Base-by-base conservation (phyloP, 2,113 vertebrate genomes). In the Platysteira castanea region DNA sequence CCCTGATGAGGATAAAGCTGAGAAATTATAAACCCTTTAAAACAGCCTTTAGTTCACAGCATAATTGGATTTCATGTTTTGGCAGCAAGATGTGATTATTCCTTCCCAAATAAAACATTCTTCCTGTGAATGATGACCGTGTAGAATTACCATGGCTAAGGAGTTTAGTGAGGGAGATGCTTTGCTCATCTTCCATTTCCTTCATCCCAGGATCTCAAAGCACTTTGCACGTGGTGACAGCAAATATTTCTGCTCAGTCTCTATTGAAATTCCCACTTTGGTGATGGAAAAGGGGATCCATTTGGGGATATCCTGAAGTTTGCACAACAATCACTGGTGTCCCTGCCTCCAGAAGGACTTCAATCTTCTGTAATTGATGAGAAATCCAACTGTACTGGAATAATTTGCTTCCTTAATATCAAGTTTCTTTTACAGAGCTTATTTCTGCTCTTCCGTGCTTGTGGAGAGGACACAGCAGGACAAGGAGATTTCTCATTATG, bases 31-130 rank as follows among this genome's bases (percentile, higher is more conserved):
- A 96, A 92, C 69, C 83, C 64, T 86, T 90, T 95, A 92, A 94
- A 97, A 81, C 71, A 86, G 90, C 90, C 95, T 96, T 94, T 95
- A 71, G 83, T 95, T 96, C 95, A 89, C 86, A 96, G 69, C 77
- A 42, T 96, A 97, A 97, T 97, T 96, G 92, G 96, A 97, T 96
- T 97, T 95, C 90, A 96, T 97, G 96, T 97, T 96, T 96, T 96
- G 92, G 96, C 95, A 90, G 92, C 60, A 61, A 93, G 86, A 95
- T 44, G 91, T 89, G 96, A 96, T 97, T 96, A 95, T 92, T 97
- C 88, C 50, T 49, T 84, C 83, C 80, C 91, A 90, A 95, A 95
- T 94, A 96, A 96, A 96, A 84, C 92, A 92, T 89, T 64, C 86
- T 84, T 92, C 95, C 88, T 87, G 69, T 94, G 86, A 94, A 96